phyloP scores from a whole-genome alignment of 2,888 invertebrate species.

The Unio delphinus region DNA sequence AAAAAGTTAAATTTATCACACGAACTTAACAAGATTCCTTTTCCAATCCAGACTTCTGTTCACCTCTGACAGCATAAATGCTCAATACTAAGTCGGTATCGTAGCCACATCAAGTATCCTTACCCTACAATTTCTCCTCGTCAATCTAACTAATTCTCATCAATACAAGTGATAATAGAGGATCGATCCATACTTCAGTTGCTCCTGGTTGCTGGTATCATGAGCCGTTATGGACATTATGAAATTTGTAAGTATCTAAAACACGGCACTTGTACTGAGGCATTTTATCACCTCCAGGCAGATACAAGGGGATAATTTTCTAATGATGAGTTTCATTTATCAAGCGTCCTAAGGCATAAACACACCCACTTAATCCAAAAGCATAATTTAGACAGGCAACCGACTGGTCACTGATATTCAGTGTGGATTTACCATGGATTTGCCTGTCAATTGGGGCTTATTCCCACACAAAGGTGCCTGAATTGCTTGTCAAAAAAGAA shows the following conservation, averaged over 20 bases:
- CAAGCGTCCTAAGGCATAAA: constrained; percentile 24
- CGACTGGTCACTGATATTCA: constrained; percentile 18
- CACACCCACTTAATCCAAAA: constrained; percentile 32
- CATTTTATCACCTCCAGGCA: constrained; percentile 46
- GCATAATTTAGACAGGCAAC: constrained; percentile 29
- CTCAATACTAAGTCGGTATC: no score
- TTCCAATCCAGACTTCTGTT: no score
- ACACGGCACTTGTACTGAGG: constrained; percentile 34
- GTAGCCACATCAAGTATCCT: no score
- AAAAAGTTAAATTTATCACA: no score
- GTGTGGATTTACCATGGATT: constrained; percentile 23
- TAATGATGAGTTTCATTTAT: constrained; percentile 50
- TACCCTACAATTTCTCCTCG: not conserved
- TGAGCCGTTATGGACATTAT: constrained; percentile 18
- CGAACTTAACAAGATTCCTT: no score
- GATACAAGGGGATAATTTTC: constrained; percentile 47
- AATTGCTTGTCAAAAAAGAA: no score
- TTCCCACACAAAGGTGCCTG: constrained; percentile 6
- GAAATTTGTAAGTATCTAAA: constrained; percentile 47
- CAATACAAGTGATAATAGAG: constrained; percentile 22
- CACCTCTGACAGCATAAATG: no score
- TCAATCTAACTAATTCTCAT: constrained; percentile 30
- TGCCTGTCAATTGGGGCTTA: constrained; percentile 39
- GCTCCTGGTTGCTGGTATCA: constrained; percentile 18
- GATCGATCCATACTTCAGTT: constrained; percentile 28